phyloP scores from a whole-genome alignment of 2,113 vertebrate genomes.

The Sebastes fasciatus region DNA sequence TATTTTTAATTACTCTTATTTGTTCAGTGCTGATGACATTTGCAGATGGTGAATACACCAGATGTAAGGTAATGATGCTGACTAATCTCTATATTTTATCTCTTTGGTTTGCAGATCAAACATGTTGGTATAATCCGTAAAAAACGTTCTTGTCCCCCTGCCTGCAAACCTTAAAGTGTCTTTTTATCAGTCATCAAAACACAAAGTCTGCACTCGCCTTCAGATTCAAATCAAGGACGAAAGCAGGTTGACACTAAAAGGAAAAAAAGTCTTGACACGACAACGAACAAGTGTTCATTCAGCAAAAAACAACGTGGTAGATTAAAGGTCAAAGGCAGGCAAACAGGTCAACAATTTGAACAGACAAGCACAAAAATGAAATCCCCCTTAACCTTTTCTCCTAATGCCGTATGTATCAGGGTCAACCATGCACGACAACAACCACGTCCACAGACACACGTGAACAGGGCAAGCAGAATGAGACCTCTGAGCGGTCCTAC shows the following conservation, averaged over 20 bases:
- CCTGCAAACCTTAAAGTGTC: neutral
- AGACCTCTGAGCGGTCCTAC: conserved; percentile 45
- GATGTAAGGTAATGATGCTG: neutral
- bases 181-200: conserved; percentile 3
- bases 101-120: conserved; percentile 17
- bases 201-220: neutral
- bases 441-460: conserved; percentile 64
- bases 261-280: conserved; percentile 15
- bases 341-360: conserved; percentile 44
- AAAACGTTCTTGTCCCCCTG: neutral
- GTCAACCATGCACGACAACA: conserved; percentile 75
- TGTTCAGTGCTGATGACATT: neutral
- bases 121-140: neutral
- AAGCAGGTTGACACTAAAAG: conserved; percentile 1
- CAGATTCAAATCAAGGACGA: conserved; percentile 4
- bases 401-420: conserved; percentile 5
- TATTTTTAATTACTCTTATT: neutral
- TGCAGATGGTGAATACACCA: neutral
- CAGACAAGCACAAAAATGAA: conserved; percentile 36
- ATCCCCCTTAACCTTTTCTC: neutral
- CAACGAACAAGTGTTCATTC: conserved; percentile 39
- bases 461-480: conserved; percentile 66
- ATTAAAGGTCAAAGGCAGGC: conserved; percentile 45
- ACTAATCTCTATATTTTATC: conserved; percentile 31
- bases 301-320: conserved; percentile 31